A percentile compares a stretch with the other conserved stretches of the same genome.
Evolutionary conservation across 2,888 invertebrate genomes (phyloP).

Genomic region (Platynereis dumerilii): DNA sequence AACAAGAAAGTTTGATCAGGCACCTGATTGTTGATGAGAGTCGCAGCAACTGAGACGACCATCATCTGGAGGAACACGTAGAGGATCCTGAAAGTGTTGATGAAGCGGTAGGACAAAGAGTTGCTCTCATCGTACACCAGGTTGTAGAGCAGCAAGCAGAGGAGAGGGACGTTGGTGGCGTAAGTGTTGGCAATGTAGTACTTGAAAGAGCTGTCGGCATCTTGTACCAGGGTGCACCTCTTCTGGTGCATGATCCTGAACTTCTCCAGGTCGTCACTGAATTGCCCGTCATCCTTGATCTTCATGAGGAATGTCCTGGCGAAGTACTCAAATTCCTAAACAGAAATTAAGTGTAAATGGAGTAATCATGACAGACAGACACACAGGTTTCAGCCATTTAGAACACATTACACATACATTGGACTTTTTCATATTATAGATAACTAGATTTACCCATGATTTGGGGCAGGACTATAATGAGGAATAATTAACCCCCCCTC

Average conservation of each 20-base stretch:
- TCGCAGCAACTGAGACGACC: constrained; percentile 32
- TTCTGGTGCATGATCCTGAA: constrained; percentile 45
- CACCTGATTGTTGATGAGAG: constrained; percentile 41
- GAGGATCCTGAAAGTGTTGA: constrained; percentile 27
- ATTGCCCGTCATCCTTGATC: constrained; percentile 31
- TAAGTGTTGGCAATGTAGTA: constrained; percentile 40
- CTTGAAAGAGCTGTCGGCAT: constrained; percentile 28
- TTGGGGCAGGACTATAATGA: too few species aligned
- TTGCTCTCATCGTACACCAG: constrained; percentile 29
- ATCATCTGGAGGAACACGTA: constrained; percentile 34
- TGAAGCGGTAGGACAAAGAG: constrained; percentile 20
- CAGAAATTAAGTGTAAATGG: too few species aligned
- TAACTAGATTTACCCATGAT: too few species aligned
- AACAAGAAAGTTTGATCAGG: too few species aligned
- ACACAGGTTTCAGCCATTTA: too few species aligned
- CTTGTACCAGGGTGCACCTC: constrained; percentile 34
- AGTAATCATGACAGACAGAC: too few species aligned
- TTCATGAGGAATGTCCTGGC: constrained; percentile 30
- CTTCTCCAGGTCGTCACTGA: constrained; percentile 40
- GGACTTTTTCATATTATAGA: too few species aligned
- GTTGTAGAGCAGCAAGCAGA: constrained; percentile 34
- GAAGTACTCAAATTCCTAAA: constrained; percentile 33
- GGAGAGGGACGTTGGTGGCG: constrained; percentile 35
- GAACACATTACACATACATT: too few species aligned
- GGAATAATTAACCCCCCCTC: too few species aligned